Base-by-base conservation (phyloP, 2,797 vertebrate species). In the Pangasius mekongensis region DNA sequence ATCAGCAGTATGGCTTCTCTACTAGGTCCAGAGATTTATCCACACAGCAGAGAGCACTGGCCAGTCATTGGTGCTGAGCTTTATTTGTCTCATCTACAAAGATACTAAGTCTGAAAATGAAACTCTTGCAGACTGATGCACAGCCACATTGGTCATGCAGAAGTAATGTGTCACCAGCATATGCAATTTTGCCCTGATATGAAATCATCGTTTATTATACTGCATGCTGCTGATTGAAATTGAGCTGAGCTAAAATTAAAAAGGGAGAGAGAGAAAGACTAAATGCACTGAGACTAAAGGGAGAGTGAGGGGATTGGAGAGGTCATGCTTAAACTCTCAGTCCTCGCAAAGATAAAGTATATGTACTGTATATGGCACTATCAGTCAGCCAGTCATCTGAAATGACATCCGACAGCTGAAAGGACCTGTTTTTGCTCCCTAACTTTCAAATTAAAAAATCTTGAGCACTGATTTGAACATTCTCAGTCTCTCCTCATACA, bases 101-200 rank as follows among this genome's bases (percentile, higher is more conserved):
- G n/a, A 85, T 5, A 30, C 74, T 7, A 62, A 54, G 84, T 47
- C 54, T 54, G 56, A 83, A 66, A 86, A 86, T 76, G 24, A 83
- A 86, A 83, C 33, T 83, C 84, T 22, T 18, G 27, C 56, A 67
- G 85, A 71, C 71, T 76, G 33, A 76, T 18, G 62, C 69, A 83
- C 47, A 77, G 60, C 60, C 3, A 54, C 84, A 86, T 86, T 52
- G 83, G 54, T 89, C 56, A 78, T 67, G 33, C 60, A 67, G 10
- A 64, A 64, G 33, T 54, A 89, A 74, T 66, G 67, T 39, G 66
- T 82, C 88, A 83, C 83, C 67, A 74, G 77, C 84, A 76, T 86
- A 86, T 82, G 56, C 47, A 71, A 66, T 86, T 86, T 56, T 58
- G 71, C 8, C 24, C 49, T 2, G 20, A 86, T 83, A 56, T 86